These are phyloP conservation scores for Leucozona laternaria DNA, from an alignment of 2,888 invertebrate genomes.

Conservation along the genomic window DNA sequence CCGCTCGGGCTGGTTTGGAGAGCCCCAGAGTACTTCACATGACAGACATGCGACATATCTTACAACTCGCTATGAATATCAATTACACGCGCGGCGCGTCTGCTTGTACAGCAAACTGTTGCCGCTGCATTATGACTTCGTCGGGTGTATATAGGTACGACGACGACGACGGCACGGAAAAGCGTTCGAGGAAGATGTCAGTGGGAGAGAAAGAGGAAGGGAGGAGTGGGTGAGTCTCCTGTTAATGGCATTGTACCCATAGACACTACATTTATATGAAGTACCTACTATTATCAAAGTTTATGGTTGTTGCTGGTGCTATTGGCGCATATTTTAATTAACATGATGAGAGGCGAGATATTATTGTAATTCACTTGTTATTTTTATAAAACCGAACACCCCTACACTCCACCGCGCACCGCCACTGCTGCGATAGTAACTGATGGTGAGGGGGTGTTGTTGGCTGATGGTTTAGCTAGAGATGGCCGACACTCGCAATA, in stretches of 20 bases:
- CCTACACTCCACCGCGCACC: background rate
- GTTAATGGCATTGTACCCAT: conserved; percentile 69
- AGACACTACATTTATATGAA: background rate
- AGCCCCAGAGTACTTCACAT: conserved; percentile 48
- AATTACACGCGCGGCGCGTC: conserved; percentile 68
- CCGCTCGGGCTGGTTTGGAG: conserved; percentile 30
- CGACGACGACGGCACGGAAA: conserved; percentile 27
- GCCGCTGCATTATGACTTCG: conserved; percentile 52
- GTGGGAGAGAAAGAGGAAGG: background rate
- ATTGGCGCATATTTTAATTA: conserved; percentile 75
- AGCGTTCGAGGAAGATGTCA: conserved; percentile 18
- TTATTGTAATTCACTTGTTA: conserved; percentile 72
- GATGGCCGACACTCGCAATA: conserved; percentile 41
- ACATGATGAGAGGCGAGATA: conserved; percentile 67
- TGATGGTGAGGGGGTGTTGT: too few relatives aligned
- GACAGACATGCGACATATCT: conserved; percentile 58
- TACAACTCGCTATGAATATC: conserved; percentile 69
- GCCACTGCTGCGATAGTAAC: background rate
- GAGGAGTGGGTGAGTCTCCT: conserved; percentile 61
- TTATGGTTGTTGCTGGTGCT: conserved; percentile 22
- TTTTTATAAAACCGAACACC: conserved; percentile 33
- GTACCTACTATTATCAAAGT: conserved; percentile 32
- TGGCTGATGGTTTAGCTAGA: background rate
- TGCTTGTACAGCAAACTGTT: conserved; percentile 73
- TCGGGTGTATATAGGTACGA: background rate